phyloP scores from a whole-genome alignment of 2,797 vertebrate species.

The Anguilla anguilla region DNA sequence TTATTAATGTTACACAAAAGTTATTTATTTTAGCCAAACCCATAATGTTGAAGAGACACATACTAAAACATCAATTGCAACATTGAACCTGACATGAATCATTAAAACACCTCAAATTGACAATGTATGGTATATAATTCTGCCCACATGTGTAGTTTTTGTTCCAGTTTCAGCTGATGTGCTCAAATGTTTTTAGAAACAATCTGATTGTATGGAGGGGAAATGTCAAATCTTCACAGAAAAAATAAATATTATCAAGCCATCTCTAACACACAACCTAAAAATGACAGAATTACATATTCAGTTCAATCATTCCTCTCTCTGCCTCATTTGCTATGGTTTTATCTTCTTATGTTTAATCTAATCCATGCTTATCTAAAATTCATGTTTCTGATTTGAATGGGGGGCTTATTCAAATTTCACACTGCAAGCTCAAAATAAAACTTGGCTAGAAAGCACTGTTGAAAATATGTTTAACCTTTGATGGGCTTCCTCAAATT shows the following conservation, averaged over 20 bases:
- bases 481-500: conserved; percentile 28
- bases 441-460: conserved; percentile 34
- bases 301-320: conserved; percentile 7
- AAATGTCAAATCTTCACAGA: background rate
- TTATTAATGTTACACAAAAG: background rate
- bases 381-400: conserved; percentile 43
- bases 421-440: conserved; percentile 43
- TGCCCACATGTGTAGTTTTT: background rate
- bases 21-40: background rate
- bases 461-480: conserved; percentile 27
- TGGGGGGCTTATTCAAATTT: conserved; percentile 52
- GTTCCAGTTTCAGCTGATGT: background rate
- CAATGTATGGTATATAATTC: background rate
- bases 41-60: background rate
- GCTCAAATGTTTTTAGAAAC: background rate
- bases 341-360: conserved; percentile 45
- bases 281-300: background rate
- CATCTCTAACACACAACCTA: background rate
- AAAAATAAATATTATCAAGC: background rate
- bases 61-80: background rate
- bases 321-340: conserved; percentile 44
- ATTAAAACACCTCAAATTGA: background rate
- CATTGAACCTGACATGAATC: background rate
- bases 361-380: conserved; percentile 46
- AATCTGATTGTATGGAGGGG: background rate